Percentiles rank a stretch among this genome's conserved stretches.
Evolutionary conservation across 2,797 vertebrate genomes (phyloP).

Genomic region (Podarcis lilfordi): DNA sequence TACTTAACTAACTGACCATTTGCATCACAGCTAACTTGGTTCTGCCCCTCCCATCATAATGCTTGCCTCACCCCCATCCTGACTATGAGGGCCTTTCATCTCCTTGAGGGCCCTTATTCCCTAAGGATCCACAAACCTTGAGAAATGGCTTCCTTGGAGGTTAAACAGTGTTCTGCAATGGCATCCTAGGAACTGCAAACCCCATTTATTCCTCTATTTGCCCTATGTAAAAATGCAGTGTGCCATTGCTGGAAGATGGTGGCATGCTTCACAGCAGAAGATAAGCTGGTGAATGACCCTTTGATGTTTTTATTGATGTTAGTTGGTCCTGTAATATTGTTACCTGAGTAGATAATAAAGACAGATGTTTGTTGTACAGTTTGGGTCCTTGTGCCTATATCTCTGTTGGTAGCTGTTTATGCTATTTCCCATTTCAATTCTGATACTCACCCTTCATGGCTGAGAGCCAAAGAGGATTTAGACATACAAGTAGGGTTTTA

Average conservation of each 20-base stretch:
- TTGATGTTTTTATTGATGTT: not conserved
- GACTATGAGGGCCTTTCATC: no score
- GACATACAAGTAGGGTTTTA: not conserved
- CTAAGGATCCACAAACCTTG: not conserved
- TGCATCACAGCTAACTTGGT: no score
- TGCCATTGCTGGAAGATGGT: not conserved
- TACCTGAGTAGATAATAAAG: no score
- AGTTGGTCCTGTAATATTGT: not conserved
- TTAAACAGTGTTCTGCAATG: not conserved
- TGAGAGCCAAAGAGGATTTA: not conserved
- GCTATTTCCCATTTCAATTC: conserved; percentile 8
- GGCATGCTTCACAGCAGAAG: not conserved
- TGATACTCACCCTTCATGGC: not conserved
- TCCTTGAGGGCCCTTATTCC: not conserved
- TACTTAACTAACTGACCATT: no score
- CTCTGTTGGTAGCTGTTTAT: not conserved
- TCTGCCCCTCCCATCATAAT: no score
- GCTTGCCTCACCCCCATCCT: no score
- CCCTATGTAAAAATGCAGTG: not conserved
- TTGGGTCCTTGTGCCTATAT: no score
- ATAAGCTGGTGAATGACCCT: not conserved
- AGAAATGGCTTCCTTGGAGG: no score
- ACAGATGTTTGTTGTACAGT: no score
- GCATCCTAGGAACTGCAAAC: not conserved
- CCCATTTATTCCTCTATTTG: not conserved